These are phyloP conservation scores for Drosophila mauritiana DNA, from an alignment of 1,140 invertebrate genomes.

Conservation along the genomic window DNA sequence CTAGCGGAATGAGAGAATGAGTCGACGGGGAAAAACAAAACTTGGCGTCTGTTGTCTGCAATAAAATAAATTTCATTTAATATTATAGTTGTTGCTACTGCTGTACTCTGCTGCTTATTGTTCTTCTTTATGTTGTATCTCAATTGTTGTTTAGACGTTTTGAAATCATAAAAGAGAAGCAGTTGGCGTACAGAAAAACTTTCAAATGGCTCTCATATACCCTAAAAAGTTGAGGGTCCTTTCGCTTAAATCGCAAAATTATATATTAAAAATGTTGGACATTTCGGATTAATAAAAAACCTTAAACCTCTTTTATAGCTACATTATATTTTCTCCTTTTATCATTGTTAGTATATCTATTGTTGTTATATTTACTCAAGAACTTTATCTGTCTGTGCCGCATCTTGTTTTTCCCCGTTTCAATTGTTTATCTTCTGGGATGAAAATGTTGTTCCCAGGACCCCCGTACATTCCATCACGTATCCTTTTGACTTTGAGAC, in stretches of 20 bases:
- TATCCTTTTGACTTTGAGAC: constrained; percentile 45
- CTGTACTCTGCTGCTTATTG: constrained; percentile 22
- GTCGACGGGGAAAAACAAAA: constrained; percentile 15
- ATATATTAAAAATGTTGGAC: too few relatives aligned
- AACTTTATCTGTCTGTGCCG: background rate
- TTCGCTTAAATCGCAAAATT: too few relatives aligned
- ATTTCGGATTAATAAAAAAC: too few relatives aligned
- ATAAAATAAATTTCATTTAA: constrained; percentile 75
- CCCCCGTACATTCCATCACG: constrained; percentile 39
- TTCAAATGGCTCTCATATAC: constrained; percentile 36
- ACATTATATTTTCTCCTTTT: too few relatives aligned
- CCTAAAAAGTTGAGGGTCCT: background rate
- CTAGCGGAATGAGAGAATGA: constrained; percentile 23
- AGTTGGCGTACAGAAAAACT: constrained; percentile 50
- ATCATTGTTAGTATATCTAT: constrained; percentile 5
- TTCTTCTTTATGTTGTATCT: constrained; percentile 46
- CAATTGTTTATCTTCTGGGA: constrained; percentile 34
- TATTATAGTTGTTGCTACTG: constrained; percentile 44
- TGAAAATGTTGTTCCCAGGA: constrained; percentile 24
- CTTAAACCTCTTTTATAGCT: too few relatives aligned
- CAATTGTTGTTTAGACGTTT: constrained; percentile 57
- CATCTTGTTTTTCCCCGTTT: background rate
- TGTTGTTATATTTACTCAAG: background rate
- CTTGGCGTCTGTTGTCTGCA: constrained; percentile 54
- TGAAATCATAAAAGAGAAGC: constrained; percentile 61